Percentiles rank a stretch among this genome's conserved stretches.
These are phyloP conservation scores for Metallyticus violacea DNA, from an alignment of 2,888 invertebrate species.

Conservation along the genomic window DNA sequence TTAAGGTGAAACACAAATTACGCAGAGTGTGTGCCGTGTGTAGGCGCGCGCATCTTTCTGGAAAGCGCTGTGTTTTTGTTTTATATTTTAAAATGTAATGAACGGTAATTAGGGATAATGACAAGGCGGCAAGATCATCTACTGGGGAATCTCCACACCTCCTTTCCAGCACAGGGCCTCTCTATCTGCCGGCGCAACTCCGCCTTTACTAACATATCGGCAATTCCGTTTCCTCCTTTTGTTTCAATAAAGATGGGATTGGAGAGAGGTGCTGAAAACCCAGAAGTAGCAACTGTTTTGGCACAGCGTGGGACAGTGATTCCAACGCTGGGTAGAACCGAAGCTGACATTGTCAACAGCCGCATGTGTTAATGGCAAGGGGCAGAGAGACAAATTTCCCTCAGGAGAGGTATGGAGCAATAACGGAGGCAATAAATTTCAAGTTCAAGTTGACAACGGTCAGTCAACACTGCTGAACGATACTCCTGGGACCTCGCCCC, in stretches of 20 bases:
- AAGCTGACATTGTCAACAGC: too few relatives aligned
- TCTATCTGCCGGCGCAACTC: too few relatives aligned
- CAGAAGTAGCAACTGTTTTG: too few relatives aligned
- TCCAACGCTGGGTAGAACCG: too few relatives aligned
- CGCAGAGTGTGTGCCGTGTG: too few relatives aligned
- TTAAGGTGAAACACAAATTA: too few relatives aligned
- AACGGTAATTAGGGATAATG: slow-evolving; percentile 32
- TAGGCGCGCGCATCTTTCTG: neutral
- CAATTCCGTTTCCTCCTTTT: too few relatives aligned
- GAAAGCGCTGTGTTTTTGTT: slow-evolving; percentile 13
- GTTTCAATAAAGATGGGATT: too few relatives aligned
- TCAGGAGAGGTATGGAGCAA: neutral
- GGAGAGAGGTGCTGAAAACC: too few relatives aligned
- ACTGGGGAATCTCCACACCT: slow-evolving; percentile 24
- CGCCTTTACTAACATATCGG: neutral
- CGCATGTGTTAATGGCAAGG: too few relatives aligned
- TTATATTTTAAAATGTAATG: slow-evolving; percentile 28
- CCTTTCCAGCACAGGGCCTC: neutral
- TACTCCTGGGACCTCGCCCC: neutral
- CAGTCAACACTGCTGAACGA: neutral
- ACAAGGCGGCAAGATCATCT: slow-evolving; percentile 28
- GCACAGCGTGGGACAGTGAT: too few relatives aligned
- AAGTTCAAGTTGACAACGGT: neutral
- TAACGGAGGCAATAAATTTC: neutral
- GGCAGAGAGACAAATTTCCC: neutral